phyloP scores from a whole-genome alignment of 2,797 vertebrate species.

The Sebastes vulpes region DNA sequence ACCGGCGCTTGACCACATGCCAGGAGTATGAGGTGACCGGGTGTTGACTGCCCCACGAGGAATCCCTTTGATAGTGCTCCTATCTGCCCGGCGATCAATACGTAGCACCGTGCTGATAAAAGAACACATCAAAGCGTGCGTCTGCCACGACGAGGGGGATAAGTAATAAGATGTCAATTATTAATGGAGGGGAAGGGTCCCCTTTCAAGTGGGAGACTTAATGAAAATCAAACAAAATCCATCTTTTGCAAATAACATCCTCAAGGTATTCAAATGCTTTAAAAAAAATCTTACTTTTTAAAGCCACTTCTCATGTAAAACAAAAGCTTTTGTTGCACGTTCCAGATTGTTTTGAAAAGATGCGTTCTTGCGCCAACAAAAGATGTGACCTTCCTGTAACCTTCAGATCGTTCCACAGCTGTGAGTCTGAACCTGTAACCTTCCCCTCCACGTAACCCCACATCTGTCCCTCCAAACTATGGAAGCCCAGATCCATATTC shows the following conservation, averaged over 20 bases:
- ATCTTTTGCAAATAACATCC: conserved; percentile 61
- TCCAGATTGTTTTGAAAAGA: conserved; percentile 8
- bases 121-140: conserved; percentile 82
- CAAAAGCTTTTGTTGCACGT: conserved; percentile 4
- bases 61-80: conserved; percentile 83
- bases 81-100: conserved; percentile 84
- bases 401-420: conserved; percentile 50
- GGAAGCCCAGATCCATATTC: conserved; percentile 46
- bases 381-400: conserved; percentile 29
- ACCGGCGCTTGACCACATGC: conserved; percentile 74
- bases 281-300: not conserved
- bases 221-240: conserved; percentile 81
- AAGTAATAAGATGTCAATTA: conserved; percentile 82
- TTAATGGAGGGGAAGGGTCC: conserved; percentile 84
- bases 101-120: conserved; percentile 69
- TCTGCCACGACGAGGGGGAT: conserved; percentile 60
- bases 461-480: conserved; percentile 64
- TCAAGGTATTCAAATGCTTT: conserved; percentile 53
- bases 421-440: conserved; percentile 58
- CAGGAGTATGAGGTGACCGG: conserved; percentile 80
- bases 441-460: conserved; percentile 70
- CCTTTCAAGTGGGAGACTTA: conserved; percentile 81
- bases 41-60: conserved; percentile 75
- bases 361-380: conserved; percentile 17
- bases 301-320: not conserved